Base-by-base conservation (phyloP, 2,113 vertebrate genomes). In the Xenopus borealis region DNA sequence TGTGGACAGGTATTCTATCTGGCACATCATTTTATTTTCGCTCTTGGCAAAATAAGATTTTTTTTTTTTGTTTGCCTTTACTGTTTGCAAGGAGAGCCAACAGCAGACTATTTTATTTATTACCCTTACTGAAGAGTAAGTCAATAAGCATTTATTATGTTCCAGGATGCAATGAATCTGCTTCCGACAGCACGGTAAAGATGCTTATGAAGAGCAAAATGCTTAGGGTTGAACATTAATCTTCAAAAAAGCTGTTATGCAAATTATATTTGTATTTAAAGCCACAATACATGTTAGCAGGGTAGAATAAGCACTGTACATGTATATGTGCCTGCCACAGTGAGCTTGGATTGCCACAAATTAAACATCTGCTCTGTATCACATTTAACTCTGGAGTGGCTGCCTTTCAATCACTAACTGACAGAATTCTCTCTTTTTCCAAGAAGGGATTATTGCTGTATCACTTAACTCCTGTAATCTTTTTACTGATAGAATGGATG, bases 111-210 rank as follows among this genome's bases (percentile, higher is more conserved):
- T 55, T 61, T 75, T 75, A 75, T 75, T 75, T 75, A 75, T 68
- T 46, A 23, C 45, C 64, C 72, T 75, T 75, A 68, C 64, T 67
- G 63, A 75, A 75, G 72, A 67, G 55, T 75, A 67, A 75, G 72
- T 75, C 72, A 67, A 75, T 75, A 75, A 75, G 72, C 64, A 66
- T 75, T 75, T 75, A 67, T 75, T 75, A 75, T 75, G 64, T 61
- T 67, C 40, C 72, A n/a, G 72, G 40, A 67, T 46, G 72, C 72
- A 47, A 75, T 75, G 64, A 75, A 75, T 75, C 55, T 61, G 72
- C 44, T 66, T 58, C 52, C 40, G 72, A 75, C 72, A 50, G 44
- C 0, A 58, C 72, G 33, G 55, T 75, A 61, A 75, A 66, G 58
- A 61, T 50, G 64, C 64, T 59, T 67, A 59, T 47, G 57, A 74